A percentile compares a stretch with the other conserved stretches of the same genome.
Conservation (phyloP, 2,797 vertebrate species). For the Hoplostethus atlanticus region DNA sequence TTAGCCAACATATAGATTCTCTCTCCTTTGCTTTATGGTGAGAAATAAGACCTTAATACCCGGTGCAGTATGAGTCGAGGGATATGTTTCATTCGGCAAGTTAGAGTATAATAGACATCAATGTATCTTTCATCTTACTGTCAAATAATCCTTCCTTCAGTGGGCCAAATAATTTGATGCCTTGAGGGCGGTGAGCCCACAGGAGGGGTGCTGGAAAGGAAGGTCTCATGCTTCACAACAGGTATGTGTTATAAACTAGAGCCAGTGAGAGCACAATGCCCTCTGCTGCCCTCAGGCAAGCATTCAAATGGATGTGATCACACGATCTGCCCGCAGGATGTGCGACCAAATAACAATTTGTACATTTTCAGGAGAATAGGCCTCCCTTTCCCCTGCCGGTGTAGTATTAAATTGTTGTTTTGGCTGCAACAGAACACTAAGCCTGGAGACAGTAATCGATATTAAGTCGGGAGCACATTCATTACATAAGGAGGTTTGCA, state of each 20-base stretch:
- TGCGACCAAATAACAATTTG: background rate
- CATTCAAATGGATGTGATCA: slow-evolving; percentile 35
- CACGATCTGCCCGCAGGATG: slow-evolving; percentile 9
- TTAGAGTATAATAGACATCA: background rate
- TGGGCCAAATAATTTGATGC: background rate
- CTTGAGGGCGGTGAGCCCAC: background rate
- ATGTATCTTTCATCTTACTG: slow-evolving; percentile 9
- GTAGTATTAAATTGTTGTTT: background rate
- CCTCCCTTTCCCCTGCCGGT: background rate
- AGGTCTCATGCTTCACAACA: background rate
- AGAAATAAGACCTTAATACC: slow-evolving; percentile 1
- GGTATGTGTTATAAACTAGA: background rate
- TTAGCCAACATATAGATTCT: background rate
- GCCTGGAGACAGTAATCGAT: background rate
- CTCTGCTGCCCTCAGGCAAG: slow-evolving; percentile 5
- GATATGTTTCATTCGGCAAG: background rate
- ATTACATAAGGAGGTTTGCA: slow-evolving; percentile 1
- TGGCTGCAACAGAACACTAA: background rate
- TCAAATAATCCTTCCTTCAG: background rate
- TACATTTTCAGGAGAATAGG: background rate
- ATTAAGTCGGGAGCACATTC: background rate
- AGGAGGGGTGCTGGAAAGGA: background rate
- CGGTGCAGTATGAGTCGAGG: background rate
- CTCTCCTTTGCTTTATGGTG: background rate
- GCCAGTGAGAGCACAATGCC: background rate